These are phyloP conservation scores for Marmota monax DNA, from an alignment of 2,113 vertebrate species.

Conservation along the genomic window DNA sequence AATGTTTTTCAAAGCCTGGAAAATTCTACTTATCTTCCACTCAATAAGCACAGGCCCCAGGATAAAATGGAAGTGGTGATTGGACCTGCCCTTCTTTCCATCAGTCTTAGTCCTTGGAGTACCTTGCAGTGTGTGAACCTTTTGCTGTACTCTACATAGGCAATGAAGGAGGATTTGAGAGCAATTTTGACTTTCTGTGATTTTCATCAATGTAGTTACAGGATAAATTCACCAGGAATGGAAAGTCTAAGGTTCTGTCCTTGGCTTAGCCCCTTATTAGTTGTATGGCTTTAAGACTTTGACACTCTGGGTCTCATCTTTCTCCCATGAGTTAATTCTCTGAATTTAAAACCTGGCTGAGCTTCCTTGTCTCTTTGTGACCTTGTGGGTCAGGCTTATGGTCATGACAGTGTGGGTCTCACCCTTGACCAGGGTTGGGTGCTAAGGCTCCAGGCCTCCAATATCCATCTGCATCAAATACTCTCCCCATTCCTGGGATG, in stretches of 20 bases:
- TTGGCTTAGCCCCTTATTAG: neutral
- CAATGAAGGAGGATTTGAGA: neutral
- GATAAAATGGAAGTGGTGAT: neutral
- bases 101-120: neutral
- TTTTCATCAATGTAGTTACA: neutral
- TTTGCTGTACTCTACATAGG: neutral
- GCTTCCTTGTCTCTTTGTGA: neutral
- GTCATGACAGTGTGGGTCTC: neutral
- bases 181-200: neutral
- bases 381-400: too few relatives aligned
- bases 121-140: neutral
- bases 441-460: neutral
- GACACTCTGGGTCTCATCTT: neutral
- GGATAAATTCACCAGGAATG: neutral
- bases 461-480: neutral
- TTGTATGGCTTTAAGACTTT: neutral
- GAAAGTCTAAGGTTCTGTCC: neutral
- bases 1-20: neutral
- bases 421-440: neutral
- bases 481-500: neutral
- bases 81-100: neutral
- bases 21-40: neutral
- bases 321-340: neutral
- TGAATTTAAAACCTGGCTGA: neutral
- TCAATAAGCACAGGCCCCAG: neutral